phyloP scores from a whole-genome alignment of 2,888 invertebrate genomes.

The Chironomus tentans region DNA sequence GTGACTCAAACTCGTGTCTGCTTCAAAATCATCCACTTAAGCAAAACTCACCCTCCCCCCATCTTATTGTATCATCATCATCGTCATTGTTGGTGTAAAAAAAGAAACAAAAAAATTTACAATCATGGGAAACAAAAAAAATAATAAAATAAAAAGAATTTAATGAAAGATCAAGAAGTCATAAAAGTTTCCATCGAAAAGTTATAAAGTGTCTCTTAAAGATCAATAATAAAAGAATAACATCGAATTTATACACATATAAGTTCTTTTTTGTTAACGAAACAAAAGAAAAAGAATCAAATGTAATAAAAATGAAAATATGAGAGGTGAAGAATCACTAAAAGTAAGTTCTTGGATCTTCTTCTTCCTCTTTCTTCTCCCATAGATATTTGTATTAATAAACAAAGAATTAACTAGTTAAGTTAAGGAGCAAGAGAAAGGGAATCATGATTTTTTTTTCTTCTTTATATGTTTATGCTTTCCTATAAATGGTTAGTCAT shows the following conservation, averaged over 20 bases:
- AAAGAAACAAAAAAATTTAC: too few species aligned
- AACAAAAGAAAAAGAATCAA: constrained; percentile 1
- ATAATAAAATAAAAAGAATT: not conserved
- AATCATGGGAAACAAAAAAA: too few species aligned
- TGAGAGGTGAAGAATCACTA: constrained; percentile 7
- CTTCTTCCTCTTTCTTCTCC: not conserved
- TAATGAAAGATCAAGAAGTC: constrained; percentile 1
- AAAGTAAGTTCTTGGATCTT: not conserved
- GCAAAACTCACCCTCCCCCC: too few species aligned
- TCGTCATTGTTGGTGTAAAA: too few species aligned
- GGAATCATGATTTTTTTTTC: not conserved
- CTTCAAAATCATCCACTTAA: too few species aligned
- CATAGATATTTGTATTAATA: not conserved
- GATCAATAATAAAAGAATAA: not conserved
- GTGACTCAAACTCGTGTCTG: too few species aligned
- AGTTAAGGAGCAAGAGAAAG: not conserved
- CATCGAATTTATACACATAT: not conserved
- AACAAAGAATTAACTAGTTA: constrained; percentile 15
- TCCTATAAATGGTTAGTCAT: not conserved
- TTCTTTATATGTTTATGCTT: too few species aligned
- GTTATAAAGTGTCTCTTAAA: not conserved
- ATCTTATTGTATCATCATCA: too few species aligned
- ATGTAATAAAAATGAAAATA: not conserved
- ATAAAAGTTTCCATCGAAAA: constrained; percentile 6
- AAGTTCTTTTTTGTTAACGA: not conserved